These are phyloP conservation scores for Lota lota DNA, from an alignment of 2,113 vertebrate species.

Conservation along the genomic window DNA sequence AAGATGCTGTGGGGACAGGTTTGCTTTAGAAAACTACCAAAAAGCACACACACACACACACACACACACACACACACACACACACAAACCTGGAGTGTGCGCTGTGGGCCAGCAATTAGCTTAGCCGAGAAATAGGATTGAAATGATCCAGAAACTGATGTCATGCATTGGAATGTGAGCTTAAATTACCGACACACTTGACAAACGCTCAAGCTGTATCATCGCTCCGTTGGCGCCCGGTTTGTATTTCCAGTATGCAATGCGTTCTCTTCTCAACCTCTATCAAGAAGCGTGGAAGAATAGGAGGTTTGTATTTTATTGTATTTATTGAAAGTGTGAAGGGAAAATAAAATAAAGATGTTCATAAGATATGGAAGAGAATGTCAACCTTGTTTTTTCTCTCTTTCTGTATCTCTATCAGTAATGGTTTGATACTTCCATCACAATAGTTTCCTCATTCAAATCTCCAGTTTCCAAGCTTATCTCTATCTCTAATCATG, in stretches of 20 bases:
- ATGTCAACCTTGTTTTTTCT: slow-evolving; percentile 17
- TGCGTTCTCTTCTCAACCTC: slow-evolving; percentile 46
- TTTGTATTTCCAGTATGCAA: slow-evolving; percentile 39
- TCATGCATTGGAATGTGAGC: not conserved
- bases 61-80: slow-evolving; percentile 2
- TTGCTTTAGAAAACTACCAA: slow-evolving; percentile 12
- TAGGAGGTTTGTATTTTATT: slow-evolving; percentile 73
- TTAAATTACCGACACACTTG: not conserved
- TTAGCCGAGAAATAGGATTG: not conserved
- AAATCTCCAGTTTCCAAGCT: not conserved
- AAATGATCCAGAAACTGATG: not conserved
- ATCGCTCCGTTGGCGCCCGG: slow-evolving; percentile 13
- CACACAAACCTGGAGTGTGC: not conserved
- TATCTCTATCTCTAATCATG: not conserved
- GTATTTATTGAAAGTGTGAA: slow-evolving; percentile 77
- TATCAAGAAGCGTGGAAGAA: slow-evolving; percentile 54
- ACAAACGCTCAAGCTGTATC: not conserved
- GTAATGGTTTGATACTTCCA: not conserved
- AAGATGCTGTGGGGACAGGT: slow-evolving; percentile 25
- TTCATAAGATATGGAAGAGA: slow-evolving; percentile 31
- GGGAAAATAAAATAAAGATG: slow-evolving; percentile 53
- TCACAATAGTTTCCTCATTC: not conserved
- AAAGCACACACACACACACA: slow-evolving; percentile 2
- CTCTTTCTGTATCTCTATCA: too few species aligned
- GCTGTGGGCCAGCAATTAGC: not conserved